Percentiles rank a stretch among this genome's conserved stretches.
Evolutionary conservation across 1,140 invertebrate genomes (phyloP).

Genomic region (Himalopsyche phryganea): DNA sequence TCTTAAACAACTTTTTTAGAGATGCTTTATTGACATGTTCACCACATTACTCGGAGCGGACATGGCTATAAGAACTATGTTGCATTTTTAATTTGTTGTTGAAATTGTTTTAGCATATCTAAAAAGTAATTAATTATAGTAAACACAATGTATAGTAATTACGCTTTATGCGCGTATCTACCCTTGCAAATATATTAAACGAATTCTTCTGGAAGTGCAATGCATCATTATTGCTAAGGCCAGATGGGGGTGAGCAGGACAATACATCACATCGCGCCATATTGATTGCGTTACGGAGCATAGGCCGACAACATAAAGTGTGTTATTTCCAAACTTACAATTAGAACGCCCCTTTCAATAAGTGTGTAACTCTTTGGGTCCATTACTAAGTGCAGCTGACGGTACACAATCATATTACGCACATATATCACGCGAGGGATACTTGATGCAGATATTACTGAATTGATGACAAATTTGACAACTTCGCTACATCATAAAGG

Average conservation of each 20-base stretch:
- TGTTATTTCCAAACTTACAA: conserved; percentile 23
- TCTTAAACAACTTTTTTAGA: no score
- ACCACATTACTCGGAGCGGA: no score
- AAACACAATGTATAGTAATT: conserved; percentile 21
- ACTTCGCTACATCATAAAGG: no score
- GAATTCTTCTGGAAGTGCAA: conserved; percentile 20
- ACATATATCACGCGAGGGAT: no score
- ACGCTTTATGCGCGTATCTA: conserved; percentile 11
- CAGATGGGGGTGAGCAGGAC: conserved; percentile 16
- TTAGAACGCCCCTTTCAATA: conserved; percentile 10
- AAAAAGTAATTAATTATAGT: not conserved
- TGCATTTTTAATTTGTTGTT: no score
- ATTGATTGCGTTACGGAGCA: conserved; percentile 28
- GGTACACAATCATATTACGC: not conserved
- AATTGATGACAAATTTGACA: no score
- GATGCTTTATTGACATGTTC: no score
- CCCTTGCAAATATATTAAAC: conserved; percentile 12
- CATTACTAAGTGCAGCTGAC: conserved; percentile 11
- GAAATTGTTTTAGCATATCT: no score
- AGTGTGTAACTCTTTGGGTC: conserved; percentile 19
- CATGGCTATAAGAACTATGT: no score
- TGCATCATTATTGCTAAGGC: conserved; percentile 21
- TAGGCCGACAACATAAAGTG: conserved; percentile 7
- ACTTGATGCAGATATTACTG: no score
- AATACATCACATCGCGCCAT: conserved; percentile 28